phyloP scores from a whole-genome alignment of 2,888 invertebrate species.

The Brachypalpus laphriformis region DNA sequence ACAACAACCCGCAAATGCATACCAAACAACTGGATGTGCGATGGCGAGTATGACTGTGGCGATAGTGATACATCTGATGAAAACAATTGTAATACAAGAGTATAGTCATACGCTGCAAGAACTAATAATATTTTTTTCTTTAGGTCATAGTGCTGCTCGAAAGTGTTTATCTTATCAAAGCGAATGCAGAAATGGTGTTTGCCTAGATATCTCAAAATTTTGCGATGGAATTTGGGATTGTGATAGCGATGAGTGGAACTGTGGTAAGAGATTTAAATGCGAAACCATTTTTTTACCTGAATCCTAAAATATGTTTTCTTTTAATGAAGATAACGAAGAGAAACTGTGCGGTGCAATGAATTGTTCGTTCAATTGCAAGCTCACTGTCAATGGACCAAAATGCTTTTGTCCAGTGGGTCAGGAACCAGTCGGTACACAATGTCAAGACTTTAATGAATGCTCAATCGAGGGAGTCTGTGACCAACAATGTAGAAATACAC shows the following conservation, averaged over 20 bases:
- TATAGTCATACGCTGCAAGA: not conserved
- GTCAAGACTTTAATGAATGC: conserved; percentile 92
- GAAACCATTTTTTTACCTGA: not conserved
- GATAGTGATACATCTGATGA: conserved; percentile 90
- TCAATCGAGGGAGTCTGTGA: conserved; percentile 88
- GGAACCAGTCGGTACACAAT: conserved; percentile 84
- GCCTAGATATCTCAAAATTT: conserved; percentile 82
- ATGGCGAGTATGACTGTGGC: conserved; percentile 91
- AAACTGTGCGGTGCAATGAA: conserved; percentile 83
- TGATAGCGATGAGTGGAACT: conserved; percentile 82
- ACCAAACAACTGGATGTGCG: conserved; percentile 90
- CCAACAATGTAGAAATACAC: conserved; percentile 88
- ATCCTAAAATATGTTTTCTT: not conserved
- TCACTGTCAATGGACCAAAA: conserved; percentile 87
- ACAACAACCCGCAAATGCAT: conserved; percentile 88
- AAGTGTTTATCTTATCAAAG: conserved; percentile 88
- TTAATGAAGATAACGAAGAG: conserved; percentile 79
- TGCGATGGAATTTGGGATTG: conserved; percentile 82
- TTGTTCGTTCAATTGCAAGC: conserved; percentile 88
- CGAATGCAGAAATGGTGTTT: conserved; percentile 84
- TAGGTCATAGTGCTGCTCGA: conserved; percentile 85
- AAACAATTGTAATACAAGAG: conserved; percentile 87
- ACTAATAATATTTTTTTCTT: conserved; percentile 28
- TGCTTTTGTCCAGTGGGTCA: conserved; percentile 90
- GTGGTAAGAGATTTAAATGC: conserved; percentile 77